Percentiles rank a stretch among this genome's conserved stretches.
phyloP scores from a whole-genome alignment of 2,113 vertebrate species.

The Pangasianodon gigas region DNA sequence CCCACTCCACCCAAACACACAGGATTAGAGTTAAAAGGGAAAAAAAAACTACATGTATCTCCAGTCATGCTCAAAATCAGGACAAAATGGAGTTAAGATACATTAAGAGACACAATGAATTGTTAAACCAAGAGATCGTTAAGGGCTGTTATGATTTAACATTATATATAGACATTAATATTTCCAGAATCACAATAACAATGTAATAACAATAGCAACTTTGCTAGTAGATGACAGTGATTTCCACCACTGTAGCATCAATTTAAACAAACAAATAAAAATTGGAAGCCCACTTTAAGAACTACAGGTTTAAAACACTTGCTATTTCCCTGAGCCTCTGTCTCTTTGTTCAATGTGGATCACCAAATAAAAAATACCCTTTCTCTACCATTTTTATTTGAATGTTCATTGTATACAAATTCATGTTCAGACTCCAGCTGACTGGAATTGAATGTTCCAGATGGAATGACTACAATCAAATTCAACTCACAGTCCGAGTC shows the following conservation, averaged over 20 bases:
- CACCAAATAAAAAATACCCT: not conserved
- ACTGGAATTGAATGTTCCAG: conserved; percentile 27
- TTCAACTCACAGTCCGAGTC: conserved; percentile 26
- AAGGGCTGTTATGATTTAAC: not conserved
- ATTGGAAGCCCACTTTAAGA: not conserved
- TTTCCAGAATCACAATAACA: not conserved
- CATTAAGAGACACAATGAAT: not conserved
- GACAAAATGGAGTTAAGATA: too few species aligned
- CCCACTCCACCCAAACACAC: not conserved
- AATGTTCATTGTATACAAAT: not conserved
- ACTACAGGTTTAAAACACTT: not conserved
- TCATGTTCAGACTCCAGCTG: conserved; percentile 5
- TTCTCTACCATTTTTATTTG: not conserved
- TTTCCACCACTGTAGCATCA: not conserved
- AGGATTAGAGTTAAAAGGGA: not conserved
- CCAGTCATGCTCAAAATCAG: too few species aligned
- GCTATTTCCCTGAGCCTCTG: not conserved
- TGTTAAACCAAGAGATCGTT: not conserved
- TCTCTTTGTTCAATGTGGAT: not conserved
- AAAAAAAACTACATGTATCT: too few species aligned
- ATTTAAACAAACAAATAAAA: not conserved
- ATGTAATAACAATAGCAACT: not conserved
- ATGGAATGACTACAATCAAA: conserved; percentile 28
- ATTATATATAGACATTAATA: not conserved
- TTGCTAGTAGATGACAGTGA: not conserved